These are phyloP conservation scores for Melipona beecheii DNA, from an alignment of 2,888 invertebrate species.

Conservation along the genomic window DNA sequence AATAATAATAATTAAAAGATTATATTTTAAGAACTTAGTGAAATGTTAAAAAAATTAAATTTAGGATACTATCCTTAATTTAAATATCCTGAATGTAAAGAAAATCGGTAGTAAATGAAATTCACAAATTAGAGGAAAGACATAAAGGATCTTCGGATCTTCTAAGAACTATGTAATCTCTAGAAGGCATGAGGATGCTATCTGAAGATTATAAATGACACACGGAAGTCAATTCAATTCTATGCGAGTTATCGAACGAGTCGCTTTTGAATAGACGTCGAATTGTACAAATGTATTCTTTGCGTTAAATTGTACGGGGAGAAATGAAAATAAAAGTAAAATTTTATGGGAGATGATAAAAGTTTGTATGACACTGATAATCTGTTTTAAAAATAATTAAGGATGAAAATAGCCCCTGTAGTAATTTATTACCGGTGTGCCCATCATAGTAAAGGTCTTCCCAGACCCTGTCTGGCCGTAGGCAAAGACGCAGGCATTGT, in stretches of 20 bases:
- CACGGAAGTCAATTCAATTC: too few relatives aligned
- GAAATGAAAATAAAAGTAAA: neutral
- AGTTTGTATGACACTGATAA: neutral
- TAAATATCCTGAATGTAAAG: too few relatives aligned
- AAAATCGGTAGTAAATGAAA: neutral
- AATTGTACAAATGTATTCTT: too few relatives aligned
- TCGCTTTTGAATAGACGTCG: too few relatives aligned
- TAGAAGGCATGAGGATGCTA: too few relatives aligned
- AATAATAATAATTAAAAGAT: neutral
- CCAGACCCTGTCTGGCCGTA: conserved; percentile 97
- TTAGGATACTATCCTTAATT: too few relatives aligned
- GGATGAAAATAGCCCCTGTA: neutral
- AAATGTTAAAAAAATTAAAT: neutral
- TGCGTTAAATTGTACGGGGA: too few relatives aligned
- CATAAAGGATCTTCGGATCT: too few relatives aligned
- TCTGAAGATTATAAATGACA: too few relatives aligned
- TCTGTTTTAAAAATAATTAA: neutral
- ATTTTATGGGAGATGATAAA: neutral
- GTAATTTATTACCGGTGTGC: conserved; percentile 86
- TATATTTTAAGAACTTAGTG: neutral
- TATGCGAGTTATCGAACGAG: too few relatives aligned
- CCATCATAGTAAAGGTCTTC: conserved; percentile 97
- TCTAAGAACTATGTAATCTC: too few relatives aligned
- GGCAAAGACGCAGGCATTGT: conserved; percentile 96
- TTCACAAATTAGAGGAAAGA: neutral